Evolutionary conservation across 1,140 invertebrate genomes (phyloP).

Genomic region (Laupala kohalensis): DNA sequence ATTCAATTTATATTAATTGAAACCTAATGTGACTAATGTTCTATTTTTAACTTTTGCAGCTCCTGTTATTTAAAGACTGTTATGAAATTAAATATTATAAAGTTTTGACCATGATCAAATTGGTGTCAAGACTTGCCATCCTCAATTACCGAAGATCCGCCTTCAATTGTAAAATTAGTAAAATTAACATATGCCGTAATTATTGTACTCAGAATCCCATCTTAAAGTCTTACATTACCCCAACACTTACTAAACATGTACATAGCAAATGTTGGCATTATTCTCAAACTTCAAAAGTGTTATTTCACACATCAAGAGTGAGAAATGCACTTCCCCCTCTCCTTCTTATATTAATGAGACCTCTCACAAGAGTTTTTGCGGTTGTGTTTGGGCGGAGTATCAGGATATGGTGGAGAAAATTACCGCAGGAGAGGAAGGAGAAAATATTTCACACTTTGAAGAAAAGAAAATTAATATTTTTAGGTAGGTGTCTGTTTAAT

Average conservation of each 20-base stretch:
- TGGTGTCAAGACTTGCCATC: neutral
- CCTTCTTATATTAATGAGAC: constrained; percentile 24
- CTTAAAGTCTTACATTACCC: too few species aligned
- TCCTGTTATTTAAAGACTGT: neutral
- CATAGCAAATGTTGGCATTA: too few species aligned
- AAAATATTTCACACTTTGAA: constrained; percentile 21
- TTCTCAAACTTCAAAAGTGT: neutral
- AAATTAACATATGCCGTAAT: too few species aligned
- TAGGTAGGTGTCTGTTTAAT: constrained; percentile 21
- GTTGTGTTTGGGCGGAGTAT: constrained; percentile 28
- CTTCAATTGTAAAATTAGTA: neutral
- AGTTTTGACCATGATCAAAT: neutral
- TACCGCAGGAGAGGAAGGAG: constrained; percentile 25
- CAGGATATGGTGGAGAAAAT: constrained; percentile 34
- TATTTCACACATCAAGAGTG: constrained; percentile 24
- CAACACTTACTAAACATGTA: too few species aligned
- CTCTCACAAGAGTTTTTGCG: constrained; percentile 24
- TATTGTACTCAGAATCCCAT: too few species aligned
- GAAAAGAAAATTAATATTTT: constrained; percentile 23
- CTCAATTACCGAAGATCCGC: neutral
- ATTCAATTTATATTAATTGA: neutral
- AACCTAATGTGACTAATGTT: neutral
- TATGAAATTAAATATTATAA: constrained; percentile 3
- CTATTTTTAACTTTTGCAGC: neutral
- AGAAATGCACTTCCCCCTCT: constrained; percentile 21